Percentiles rank a stretch among this genome's conserved stretches.
These are phyloP conservation scores for Eupeodes luniger DNA, from an alignment of 2,888 invertebrate species.

Conservation along the genomic window DNA sequence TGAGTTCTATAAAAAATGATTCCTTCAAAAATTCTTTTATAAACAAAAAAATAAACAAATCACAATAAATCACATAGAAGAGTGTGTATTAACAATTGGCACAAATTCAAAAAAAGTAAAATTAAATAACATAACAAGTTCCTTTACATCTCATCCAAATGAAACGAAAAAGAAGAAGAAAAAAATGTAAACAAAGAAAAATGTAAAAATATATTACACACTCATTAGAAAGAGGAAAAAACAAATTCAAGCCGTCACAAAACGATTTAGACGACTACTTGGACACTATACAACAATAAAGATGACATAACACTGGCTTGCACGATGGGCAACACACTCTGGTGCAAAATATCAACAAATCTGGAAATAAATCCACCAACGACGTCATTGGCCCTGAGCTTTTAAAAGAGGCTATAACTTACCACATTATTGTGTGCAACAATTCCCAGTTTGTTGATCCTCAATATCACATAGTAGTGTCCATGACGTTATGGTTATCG, in stretches of 20 bases:
- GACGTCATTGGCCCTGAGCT: too few relatives aligned
- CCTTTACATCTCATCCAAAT: not conserved
- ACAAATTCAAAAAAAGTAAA: conserved; percentile 50
- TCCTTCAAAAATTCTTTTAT: not conserved
- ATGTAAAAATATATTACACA: conserved; percentile 21
- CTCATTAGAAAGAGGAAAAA: conserved; percentile 28
- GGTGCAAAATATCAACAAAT: not conserved
- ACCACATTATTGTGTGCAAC: too few relatives aligned
- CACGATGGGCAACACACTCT: conserved; percentile 21
- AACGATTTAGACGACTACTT: conserved; percentile 3
- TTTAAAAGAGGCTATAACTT: too few relatives aligned
- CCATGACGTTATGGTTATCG: too few relatives aligned
- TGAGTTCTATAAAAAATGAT: not conserved
- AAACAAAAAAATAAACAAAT: conserved; percentile 32
- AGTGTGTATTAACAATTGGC: conserved; percentile 50
- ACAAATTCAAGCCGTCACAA: conserved; percentile 42
- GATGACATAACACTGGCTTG: conserved; percentile 51
- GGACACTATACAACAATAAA: not conserved
- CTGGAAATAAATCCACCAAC: not conserved
- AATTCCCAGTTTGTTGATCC: too few relatives aligned
- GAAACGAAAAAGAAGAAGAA: conserved; percentile 5
- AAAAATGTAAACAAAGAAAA: conserved; percentile 48
- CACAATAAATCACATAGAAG: conserved; percentile 32
- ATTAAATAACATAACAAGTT: conserved; percentile 27
- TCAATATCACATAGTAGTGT: too few relatives aligned